phyloP scores from a whole-genome alignment of 2,797 vertebrate genomes.

The Agapornis canus region DNA sequence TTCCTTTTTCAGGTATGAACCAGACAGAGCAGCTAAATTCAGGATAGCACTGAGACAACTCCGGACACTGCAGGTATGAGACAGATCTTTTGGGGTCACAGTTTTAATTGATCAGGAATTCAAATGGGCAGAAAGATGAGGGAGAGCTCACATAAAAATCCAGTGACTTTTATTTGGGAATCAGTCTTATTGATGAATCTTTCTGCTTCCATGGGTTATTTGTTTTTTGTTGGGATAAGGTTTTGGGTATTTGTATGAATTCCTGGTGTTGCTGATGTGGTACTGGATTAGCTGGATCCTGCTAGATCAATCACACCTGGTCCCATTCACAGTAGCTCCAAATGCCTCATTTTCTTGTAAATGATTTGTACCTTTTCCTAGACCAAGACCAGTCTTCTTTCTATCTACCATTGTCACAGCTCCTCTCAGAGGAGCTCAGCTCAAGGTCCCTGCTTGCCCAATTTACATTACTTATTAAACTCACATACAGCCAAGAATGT shows the following conservation, averaged over 20 bases:
- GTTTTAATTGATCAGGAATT: not conserved
- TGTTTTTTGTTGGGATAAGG: no score
- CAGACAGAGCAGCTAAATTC: not conserved
- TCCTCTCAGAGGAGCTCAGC: not conserved
- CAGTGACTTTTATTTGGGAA: not conserved
- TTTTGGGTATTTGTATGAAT: no score
- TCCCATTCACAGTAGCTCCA: not conserved
- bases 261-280: no score
- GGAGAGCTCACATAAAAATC: not conserved
- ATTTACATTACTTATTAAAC: not conserved
- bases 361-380: not conserved
- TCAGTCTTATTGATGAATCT: not conserved
- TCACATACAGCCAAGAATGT: not conserved
- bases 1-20: not conserved
- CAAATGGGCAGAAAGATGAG: not conserved
- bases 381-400: not conserved
- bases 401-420: not conserved
- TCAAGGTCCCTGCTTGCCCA: not conserved
- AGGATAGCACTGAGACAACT: not conserved
- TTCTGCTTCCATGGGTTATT: not conserved
- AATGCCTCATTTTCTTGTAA: not conserved
- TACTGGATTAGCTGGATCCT: no score
- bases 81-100: not conserved
- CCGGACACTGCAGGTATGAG: not conserved
- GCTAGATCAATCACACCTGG: no score